phyloP scores from a whole-genome alignment of 2,888 invertebrate genomes.

The Amphipyra berbera region DNA sequence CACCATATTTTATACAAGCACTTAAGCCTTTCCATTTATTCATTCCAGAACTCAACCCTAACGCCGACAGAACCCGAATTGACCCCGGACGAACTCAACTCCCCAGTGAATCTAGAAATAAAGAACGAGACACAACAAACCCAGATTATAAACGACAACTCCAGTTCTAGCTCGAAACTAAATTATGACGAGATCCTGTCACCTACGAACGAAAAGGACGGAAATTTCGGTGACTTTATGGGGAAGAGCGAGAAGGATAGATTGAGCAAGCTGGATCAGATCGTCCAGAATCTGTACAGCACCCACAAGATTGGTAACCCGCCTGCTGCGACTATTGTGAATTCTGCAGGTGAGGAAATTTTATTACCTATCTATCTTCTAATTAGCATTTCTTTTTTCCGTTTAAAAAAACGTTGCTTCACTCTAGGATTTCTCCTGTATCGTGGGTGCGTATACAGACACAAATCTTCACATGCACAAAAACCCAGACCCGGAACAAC shows the following conservation, averaged over 20 bases:
- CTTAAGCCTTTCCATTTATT: neutral
- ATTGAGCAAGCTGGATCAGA: constrained; percentile 85
- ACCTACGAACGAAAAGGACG: constrained; percentile 65
- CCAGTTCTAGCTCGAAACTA: constrained; percentile 67
- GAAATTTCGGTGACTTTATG: constrained; percentile 61
- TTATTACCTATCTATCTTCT: too few relatives aligned
- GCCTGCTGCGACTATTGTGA: constrained; percentile 62
- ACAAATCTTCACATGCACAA: too few relatives aligned
- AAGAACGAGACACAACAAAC: constrained; percentile 66
- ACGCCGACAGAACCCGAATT: constrained; percentile 73
- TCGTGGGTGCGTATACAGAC: too few relatives aligned
- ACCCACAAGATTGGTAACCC: constrained; percentile 82
- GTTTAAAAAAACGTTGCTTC: too few relatives aligned
- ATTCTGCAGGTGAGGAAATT: constrained; percentile 60
- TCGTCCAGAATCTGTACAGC: constrained; percentile 85
- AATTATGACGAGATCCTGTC: constrained; percentile 68
- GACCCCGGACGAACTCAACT: constrained; percentile 60
- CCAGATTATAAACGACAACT: constrained; percentile 67
- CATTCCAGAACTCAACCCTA: constrained; percentile 79
- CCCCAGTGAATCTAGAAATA: constrained; percentile 73
- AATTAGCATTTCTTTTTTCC: too few relatives aligned
- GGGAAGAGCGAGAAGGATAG: constrained; percentile 77
- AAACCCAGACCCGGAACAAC: too few relatives aligned
- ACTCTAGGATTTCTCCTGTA: too few relatives aligned
- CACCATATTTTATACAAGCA: too few relatives aligned